Conservation (phyloP, 2,888 invertebrate genomes). For the Drosophila nr. medialis region DNA sequence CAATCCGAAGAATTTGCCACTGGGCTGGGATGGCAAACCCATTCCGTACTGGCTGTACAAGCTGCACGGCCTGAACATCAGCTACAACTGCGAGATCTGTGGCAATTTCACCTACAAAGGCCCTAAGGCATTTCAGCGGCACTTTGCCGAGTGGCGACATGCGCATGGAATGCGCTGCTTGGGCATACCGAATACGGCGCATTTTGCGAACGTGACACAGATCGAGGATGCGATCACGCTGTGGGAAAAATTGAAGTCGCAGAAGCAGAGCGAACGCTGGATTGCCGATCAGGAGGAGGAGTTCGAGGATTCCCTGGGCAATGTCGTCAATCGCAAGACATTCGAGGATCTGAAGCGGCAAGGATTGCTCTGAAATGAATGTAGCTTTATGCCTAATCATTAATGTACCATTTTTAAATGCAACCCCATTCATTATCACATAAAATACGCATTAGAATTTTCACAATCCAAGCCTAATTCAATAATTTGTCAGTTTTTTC, state of each 20-base stretch:
- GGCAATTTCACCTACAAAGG: conserved; percentile 99
- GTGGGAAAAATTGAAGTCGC: conserved; percentile 98
- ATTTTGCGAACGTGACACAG: conserved; percentile 99
- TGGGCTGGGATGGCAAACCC: conserved; percentile 99
- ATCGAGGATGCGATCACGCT: conserved; percentile 98
- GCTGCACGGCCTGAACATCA: conserved; percentile 98
- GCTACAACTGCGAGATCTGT: conserved; percentile 99
- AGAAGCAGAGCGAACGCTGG: conserved; percentile 98
- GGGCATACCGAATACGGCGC: conserved; percentile 99
- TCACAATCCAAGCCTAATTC: neutral
- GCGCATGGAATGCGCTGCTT: conserved; percentile 98
- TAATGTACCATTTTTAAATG: conserved; percentile 14
- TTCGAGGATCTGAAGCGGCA: conserved; percentile 99
- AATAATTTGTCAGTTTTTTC: neutral
- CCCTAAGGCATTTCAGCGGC: conserved; percentile 99
- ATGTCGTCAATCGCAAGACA: conserved; percentile 99
- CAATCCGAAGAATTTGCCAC: conserved; percentile 99
- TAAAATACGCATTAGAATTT: neutral
- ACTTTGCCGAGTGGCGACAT: conserved; percentile 97
- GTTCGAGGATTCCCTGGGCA: conserved; percentile 99
- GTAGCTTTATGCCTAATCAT: conserved; percentile 12
- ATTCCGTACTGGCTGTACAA: conserved; percentile 99
- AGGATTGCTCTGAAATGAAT: conserved; percentile 91
- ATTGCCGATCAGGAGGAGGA: conserved; percentile 99
- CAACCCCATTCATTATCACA: neutral